Conservation (phyloP, 30 jellyfish, hydroid and myxozoan genomes). For the Sanderia malayensis region DNA sequence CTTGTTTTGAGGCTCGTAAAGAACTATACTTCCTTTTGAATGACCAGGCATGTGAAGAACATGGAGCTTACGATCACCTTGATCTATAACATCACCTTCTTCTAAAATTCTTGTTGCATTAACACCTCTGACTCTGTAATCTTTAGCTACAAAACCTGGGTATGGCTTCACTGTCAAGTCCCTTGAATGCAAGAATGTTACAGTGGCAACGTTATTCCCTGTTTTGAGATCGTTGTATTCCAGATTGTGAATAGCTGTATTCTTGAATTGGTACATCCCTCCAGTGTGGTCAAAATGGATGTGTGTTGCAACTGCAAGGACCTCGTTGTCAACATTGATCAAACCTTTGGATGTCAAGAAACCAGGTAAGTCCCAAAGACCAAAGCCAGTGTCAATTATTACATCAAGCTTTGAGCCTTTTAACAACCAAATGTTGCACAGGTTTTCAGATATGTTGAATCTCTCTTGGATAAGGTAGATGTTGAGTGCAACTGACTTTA, state of each 20-base stretch:
- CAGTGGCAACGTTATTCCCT: slow-evolving; percentile 35
- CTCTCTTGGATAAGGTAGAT: slow-evolving; percentile 22
- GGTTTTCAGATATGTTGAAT: slow-evolving; percentile 22
- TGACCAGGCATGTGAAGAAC: slow-evolving; percentile 50
- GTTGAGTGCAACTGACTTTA: background rate
- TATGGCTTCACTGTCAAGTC: background rate
- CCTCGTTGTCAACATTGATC: slow-evolving; percentile 38
- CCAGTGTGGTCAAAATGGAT: slow-evolving; percentile 54
- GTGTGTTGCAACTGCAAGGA: slow-evolving; percentile 37
- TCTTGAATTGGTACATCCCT: slow-evolving; percentile 34
- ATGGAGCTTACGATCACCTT: slow-evolving; percentile 18
- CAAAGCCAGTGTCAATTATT: slow-evolving; percentile 41
- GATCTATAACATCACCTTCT: slow-evolving; percentile 45
- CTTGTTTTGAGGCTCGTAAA: background rate
- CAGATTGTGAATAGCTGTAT: slow-evolving; percentile 31
- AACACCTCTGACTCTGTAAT: slow-evolving; percentile 20
- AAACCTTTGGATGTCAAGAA: slow-evolving; percentile 27
- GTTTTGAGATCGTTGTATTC: slow-evolving; percentile 25
- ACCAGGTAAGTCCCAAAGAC: slow-evolving; percentile 41
- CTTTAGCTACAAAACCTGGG: background rate
- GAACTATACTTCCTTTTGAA: slow-evolving; percentile 49
- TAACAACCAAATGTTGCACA: slow-evolving; percentile 41
- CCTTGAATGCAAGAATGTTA: background rate
- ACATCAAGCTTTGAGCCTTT: slow-evolving; percentile 38
- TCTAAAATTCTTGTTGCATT: slow-evolving; percentile 20